Percentiles rank a stretch among this genome's conserved stretches.
These are phyloP conservation scores for Lerista edwardsae DNA, from an alignment of 2,797 vertebrate species.

Conservation along the genomic window DNA sequence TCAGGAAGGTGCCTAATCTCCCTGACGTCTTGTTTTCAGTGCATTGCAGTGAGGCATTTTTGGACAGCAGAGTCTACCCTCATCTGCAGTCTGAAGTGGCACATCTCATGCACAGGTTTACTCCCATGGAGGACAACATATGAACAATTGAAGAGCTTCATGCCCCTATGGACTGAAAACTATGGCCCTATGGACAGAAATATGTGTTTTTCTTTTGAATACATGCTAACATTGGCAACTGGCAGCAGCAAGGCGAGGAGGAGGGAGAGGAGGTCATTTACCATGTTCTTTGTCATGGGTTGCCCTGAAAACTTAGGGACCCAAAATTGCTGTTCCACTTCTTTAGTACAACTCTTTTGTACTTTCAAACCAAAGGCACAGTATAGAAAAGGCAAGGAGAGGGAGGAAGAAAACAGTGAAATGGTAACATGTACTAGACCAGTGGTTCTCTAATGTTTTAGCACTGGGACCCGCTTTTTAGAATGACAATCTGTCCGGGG, in stretches of 20 bases:
- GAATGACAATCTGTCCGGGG: too few species aligned
- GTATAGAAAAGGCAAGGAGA: neutral
- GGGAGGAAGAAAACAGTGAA: too few species aligned
- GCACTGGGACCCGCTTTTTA: too few species aligned
- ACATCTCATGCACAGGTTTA: neutral
- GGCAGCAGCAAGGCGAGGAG: neutral
- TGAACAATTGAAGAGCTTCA: too few species aligned
- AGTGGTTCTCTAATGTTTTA: too few species aligned
- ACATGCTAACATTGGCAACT: neutral
- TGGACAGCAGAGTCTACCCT: neutral
- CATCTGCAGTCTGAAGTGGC: neutral
- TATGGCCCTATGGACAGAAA: too few species aligned
- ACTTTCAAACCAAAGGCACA: neutral
- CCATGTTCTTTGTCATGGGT: neutral
- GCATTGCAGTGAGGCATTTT: neutral
- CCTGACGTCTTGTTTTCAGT: neutral
- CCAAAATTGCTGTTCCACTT: neutral
- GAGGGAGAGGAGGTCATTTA: neutral
- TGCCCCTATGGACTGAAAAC: neutral
- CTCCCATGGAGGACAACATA: neutral
- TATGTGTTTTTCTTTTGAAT: neutral
- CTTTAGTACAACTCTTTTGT: neutral
- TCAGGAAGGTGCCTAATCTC: neutral
- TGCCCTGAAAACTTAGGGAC: neutral
- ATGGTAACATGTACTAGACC: too few species aligned